Evolutionary conservation across 37 sponge, comb jelly and placozoan species (phyloP), one percentile per base, ranked within the genome.

Genomic region (Beroe forskalii): DNA sequence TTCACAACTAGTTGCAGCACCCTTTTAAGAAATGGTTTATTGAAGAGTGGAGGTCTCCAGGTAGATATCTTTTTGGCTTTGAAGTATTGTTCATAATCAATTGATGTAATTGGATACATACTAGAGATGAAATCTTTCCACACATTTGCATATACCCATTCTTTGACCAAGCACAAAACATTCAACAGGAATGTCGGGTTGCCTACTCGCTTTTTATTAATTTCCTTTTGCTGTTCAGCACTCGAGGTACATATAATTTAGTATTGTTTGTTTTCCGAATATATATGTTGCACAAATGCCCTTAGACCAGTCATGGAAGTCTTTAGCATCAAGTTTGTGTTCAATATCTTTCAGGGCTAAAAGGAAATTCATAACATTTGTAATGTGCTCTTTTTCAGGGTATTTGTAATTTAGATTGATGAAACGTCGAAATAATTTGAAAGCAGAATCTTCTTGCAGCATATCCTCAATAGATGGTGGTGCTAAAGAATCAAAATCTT

Each of bases 381-480:
- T 80, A 32, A 80, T 1, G n/a, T 80, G 86, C 4, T 80, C 86
- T 80, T 80, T 80, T 41, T 44, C 86, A 24, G 55, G 4, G 2
- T 38, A 20, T 80, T 80, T 80, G 40, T 19, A 44, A 35, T 80
- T 41, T 24, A 32, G 8, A 0, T 33, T 23, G 8, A 80, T 80
- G 48, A 30, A 80, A 23, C 86, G 86, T 9, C 86, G 37, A 27
- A 80, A 80, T 42, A 22, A 0, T 37, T 80, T 80, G 8, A 44
- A 4, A 6, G 86, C 14, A 41, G 86, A 38, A 6, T 80, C 86
- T 48, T 80, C 48, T 43, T 20, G 55, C 20, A 80, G 27, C 30
- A 80, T 23, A 42, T 80, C 86, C 12, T 80, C 86, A 44, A 80
- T 44, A 44, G 86, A 30, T 43, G 55, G 86, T 4, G 86, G 86